Conservation (phyloP, 1,140 invertebrate species). For the Procambarus clarkii region DNA sequence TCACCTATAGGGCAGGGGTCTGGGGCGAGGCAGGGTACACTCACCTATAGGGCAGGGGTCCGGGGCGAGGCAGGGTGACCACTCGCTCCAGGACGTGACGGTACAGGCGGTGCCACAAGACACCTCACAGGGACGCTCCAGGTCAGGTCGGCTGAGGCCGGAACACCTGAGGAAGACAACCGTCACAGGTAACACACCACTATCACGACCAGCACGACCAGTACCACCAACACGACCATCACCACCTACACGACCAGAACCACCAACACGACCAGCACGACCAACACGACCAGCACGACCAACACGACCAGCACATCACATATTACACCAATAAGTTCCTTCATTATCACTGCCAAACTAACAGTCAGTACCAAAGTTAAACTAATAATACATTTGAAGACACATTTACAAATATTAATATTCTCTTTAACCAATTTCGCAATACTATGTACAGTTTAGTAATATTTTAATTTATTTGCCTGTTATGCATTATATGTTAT, state of each 20-base stretch:
- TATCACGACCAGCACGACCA: neutral
- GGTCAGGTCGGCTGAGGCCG: constrained; percentile 76
- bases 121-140: constrained; percentile 74
- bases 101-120: constrained; percentile 73
- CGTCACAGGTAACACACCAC: neutral
- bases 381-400: too few relatives aligned
- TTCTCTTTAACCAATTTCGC: too few relatives aligned
- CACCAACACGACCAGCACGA: too few relatives aligned
- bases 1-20: neutral
- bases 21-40: neutral
- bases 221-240: neutral
- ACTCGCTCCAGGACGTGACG: constrained; percentile 73
- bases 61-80: constrained; percentile 44
- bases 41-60: constrained; percentile 66
- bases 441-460: too few relatives aligned
- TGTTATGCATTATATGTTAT: too few relatives aligned
- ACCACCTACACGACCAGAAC: neutral
- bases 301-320: too few relatives aligned
- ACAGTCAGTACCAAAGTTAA: too few relatives aligned
- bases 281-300: too few relatives aligned
- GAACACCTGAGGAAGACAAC: constrained; percentile 69
- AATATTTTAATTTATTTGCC: too few relatives aligned
- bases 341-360: too few relatives aligned
- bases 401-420: too few relatives aligned
- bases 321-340: too few relatives aligned